Conservation (phyloP, 2,888 invertebrate species). For the Megamerina dolium region DNA sequence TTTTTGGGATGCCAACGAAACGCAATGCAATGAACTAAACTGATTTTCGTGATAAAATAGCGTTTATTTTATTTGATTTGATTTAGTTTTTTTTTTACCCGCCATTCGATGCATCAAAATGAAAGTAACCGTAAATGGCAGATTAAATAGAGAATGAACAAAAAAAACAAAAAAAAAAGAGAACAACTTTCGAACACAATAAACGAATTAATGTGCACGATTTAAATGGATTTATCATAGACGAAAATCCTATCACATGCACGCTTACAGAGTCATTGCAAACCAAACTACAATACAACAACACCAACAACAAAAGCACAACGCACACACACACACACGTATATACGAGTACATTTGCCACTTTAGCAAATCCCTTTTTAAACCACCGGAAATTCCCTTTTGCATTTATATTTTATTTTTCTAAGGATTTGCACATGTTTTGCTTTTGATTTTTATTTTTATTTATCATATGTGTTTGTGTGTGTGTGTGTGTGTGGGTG, state of each 20-base stretch:
- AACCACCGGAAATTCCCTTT: constrained; percentile 5
- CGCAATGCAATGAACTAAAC: too few species aligned
- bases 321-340: constrained; percentile 1
- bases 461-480: constrained; percentile 8
- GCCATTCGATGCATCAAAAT: neutral
- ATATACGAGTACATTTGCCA: too few species aligned
- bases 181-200: neutral
- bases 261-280: neutral
- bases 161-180: neutral
- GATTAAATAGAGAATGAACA: neutral
- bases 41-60: too few species aligned
- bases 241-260: neutral
- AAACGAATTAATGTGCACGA: constrained; percentile 9
- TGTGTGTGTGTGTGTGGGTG: neutral
- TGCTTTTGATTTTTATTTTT: neutral
- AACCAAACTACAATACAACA: neutral
- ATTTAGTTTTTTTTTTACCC: too few species aligned
- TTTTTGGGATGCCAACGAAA: too few species aligned
- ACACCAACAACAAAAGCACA: neutral
- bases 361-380: constrained; percentile 5
- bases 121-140: neutral
- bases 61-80: too few species aligned
- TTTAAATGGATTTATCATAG: constrained; percentile 6
- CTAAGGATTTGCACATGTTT: neutral
- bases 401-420: neutral